Conservation (phyloP, 2,113 vertebrate species). For the Rynchops niger region DNA sequence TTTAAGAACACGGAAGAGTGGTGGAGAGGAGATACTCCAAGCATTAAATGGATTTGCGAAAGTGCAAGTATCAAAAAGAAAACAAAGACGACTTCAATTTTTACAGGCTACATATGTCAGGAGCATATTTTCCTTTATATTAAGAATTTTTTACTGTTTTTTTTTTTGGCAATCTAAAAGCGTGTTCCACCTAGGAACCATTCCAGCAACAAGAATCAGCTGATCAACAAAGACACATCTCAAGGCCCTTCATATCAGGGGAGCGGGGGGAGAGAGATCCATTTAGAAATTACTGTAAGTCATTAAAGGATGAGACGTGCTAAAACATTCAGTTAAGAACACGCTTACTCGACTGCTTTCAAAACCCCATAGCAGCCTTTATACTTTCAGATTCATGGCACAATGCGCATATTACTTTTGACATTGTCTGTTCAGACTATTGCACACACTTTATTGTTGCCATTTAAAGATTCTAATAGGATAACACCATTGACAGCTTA, state of each 20-base stretch:
- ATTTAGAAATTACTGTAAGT: neutral
- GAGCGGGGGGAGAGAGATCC: neutral
- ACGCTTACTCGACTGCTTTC: neutral
- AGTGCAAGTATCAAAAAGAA: neutral
- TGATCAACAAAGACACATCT: neutral
- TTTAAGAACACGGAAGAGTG: neutral
- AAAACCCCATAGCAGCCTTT: neutral
- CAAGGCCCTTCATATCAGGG: neutral
- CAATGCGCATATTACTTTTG: neutral
- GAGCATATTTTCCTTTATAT: neutral
- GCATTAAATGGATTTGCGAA: neutral
- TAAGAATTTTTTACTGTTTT: neutral
- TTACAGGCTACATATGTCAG: neutral
- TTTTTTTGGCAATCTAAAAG: neutral
- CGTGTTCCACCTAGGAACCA: accelerated
- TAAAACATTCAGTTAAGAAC: neutral
- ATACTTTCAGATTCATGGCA: neutral
- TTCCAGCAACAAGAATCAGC: neutral
- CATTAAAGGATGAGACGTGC: neutral
- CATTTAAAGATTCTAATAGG: neutral
- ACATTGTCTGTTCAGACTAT: neutral
- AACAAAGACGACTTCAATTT: neutral
- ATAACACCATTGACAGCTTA: neutral
- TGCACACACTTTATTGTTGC: neutral
- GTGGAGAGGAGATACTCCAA: neutral